Conservation (phyloP, 1,140 invertebrate species). For the Pseudobourletiella spinata region DNA sequence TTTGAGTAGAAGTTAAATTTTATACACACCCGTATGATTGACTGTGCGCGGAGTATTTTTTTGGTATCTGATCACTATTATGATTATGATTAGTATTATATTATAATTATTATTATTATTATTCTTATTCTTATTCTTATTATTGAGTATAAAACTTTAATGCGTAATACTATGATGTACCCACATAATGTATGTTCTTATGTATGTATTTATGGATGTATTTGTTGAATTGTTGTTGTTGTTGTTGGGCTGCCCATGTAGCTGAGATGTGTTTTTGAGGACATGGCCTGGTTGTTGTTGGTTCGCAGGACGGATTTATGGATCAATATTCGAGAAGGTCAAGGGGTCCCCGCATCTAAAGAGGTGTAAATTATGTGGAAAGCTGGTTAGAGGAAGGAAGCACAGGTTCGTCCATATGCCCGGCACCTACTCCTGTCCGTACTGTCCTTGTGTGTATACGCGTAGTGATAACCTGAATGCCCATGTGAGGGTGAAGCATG, state of each 20-base stretch:
- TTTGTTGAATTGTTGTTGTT: background rate
- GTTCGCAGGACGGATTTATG: conserved; percentile 35
- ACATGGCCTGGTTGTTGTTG: conserved; percentile 16
- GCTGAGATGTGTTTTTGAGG: conserved; percentile 3
- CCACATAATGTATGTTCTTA: no score
- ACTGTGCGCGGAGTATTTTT: no score
- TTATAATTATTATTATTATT: no score
- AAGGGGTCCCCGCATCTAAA: conserved; percentile 35
- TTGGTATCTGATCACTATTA: no score
- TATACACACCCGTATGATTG: no score
- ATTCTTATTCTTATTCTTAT: no score
- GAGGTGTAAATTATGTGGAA: conserved; percentile 36
- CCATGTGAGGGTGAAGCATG: conserved; percentile 35
- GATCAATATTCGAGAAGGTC: conserved; percentile 36
- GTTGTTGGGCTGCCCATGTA: background rate
- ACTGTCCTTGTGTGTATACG: conserved; percentile 35
- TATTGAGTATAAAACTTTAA: no score
- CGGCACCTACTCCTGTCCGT: conserved; percentile 31
- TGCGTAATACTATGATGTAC: no score
- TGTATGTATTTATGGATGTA: no score
- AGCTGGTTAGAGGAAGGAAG: conserved; percentile 34
- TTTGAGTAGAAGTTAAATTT: no score
- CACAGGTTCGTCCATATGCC: conserved; percentile 36
- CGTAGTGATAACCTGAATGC: conserved; percentile 35
- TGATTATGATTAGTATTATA: no score